phyloP scores from a whole-genome alignment of 1,140 invertebrate genomes.

The Trichonephila clavipes region DNA sequence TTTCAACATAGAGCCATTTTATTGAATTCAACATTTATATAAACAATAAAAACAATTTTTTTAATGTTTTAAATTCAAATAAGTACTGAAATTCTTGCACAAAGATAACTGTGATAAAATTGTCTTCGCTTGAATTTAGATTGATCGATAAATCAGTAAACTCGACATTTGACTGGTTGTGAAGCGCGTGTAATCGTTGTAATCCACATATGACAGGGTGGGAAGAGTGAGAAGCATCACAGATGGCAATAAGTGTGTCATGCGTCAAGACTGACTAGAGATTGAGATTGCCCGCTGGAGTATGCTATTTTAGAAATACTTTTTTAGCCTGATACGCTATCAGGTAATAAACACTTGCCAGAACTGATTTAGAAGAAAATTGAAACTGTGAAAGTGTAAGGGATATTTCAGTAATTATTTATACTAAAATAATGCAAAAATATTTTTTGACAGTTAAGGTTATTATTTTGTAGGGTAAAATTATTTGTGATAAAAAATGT shows the following conservation, averaged over 20 bases:
- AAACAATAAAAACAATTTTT: too few species aligned
- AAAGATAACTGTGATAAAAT: slow-evolving; percentile 2
- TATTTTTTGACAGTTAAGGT: background rate
- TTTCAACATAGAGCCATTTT: too few species aligned
- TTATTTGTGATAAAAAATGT: background rate
- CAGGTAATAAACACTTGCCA: background rate
- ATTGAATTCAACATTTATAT: too few species aligned
- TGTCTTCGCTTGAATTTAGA: background rate
- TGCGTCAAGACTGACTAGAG: background rate
- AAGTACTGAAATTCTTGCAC: background rate
- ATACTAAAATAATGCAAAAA: background rate
- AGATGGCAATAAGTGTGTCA: slow-evolving; percentile 14
- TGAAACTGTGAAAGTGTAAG: background rate
- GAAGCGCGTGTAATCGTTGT: slow-evolving; percentile 19
- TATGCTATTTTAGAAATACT: background rate
- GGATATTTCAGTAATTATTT: background rate
- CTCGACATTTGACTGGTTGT: slow-evolving; percentile 20
- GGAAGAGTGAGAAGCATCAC: background rate
- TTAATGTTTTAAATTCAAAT: background rate
- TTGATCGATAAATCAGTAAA: slow-evolving; percentile 1
- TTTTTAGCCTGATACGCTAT: background rate
- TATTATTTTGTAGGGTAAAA: background rate
- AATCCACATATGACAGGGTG: slow-evolving; percentile 15
- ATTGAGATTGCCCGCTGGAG: background rate
- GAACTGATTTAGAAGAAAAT: background rate